A percentile compares a stretch with the other conserved stretches of the same genome.
These are phyloP conservation scores for Idaea straminata DNA, from an alignment of 2,888 invertebrate species.

Conservation along the genomic window DNA sequence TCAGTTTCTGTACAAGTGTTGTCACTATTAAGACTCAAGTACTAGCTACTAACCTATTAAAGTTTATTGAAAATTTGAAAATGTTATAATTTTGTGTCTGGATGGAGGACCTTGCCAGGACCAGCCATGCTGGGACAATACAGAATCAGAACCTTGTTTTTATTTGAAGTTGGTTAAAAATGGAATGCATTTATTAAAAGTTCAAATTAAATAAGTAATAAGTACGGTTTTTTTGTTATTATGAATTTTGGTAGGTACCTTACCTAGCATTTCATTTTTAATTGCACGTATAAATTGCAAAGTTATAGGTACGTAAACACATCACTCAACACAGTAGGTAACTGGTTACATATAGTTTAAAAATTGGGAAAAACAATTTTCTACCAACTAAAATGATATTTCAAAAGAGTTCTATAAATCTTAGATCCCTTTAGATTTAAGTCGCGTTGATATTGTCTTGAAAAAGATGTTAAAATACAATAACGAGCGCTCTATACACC, in stretches of 20 bases:
- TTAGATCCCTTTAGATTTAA: not conserved
- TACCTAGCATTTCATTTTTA: not conserved
- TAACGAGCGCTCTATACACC: conserved; percentile 12
- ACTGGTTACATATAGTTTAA: not conserved
- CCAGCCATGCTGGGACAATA: too few species aligned
- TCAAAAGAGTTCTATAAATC: not conserved
- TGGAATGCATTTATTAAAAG: not conserved
- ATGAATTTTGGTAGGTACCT: not conserved
- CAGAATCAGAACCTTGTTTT: not conserved
- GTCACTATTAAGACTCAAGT: too few species aligned
- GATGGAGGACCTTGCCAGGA: too few species aligned
- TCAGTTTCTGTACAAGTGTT: too few species aligned
- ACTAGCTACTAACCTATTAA: too few species aligned
- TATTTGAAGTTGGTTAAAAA: not conserved
- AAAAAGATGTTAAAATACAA: not conserved
- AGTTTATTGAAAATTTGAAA: too few species aligned
- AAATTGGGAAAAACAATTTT: not conserved
- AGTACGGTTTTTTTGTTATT: not conserved
- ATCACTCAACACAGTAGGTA: not conserved
- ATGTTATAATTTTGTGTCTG: too few species aligned
- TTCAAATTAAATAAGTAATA: not conserved
- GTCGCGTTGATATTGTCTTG: too few species aligned
- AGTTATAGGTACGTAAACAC: not conserved
- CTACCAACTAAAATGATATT: not conserved
- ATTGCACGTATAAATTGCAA: not conserved